Base-by-base conservation (phyloP, 2,888 invertebrate genomes). In the Physocephala rufipes region DNA sequence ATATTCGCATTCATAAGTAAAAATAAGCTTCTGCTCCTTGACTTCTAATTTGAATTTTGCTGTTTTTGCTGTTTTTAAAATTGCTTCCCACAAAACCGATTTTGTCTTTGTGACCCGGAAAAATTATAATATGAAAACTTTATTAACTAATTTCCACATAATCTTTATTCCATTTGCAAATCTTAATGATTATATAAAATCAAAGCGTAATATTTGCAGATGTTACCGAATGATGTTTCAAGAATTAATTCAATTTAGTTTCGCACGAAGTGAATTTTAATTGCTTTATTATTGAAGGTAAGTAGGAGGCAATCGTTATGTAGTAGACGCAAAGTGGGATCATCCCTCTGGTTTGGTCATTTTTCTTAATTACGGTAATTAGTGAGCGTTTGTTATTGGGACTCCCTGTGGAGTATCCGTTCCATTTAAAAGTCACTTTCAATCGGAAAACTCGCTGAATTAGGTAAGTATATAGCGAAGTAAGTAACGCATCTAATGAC, bases 251-350 rank as follows among this genome's bases (percentile, higher is more conserved):
- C 36, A 62, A 61, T 63, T 61, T 62, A 45, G 36, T 21, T 55
- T 62, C 67, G 43, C 62, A 67, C 55, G 67, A 28, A 67, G 67
- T 71, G 71, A 67, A 71, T 67, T 71, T 71, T 71, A 71, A 71
- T 67, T 63, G 67, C 55, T 26, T 45, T 62, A 67, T 71, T 62
- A 71, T 62, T 53, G 62, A 43, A 30, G 36, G 36, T n/a, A 66
- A 28, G 36, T 9, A 9, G 36, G 9, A 9, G 36, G 36, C 36
- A 9, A n/a, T n/a, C n/a, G n/a, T n/a, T n/a, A n/a, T n/a, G 36
- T 36, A 9, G 36, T 4, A 36, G 36, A 36, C 4, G 36, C 36
- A 36, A 36, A 36, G 9, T 36, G 36, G 36, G 4, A 9, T 4
- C 36, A 7, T 4, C 9, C 9, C 36, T 36, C 36, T 36, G 5